Percentiles rank a stretch among this genome's conserved stretches.
These are phyloP conservation scores for Papilio elwesi DNA, from an alignment of 2,888 invertebrate species.

Conservation along the genomic window DNA sequence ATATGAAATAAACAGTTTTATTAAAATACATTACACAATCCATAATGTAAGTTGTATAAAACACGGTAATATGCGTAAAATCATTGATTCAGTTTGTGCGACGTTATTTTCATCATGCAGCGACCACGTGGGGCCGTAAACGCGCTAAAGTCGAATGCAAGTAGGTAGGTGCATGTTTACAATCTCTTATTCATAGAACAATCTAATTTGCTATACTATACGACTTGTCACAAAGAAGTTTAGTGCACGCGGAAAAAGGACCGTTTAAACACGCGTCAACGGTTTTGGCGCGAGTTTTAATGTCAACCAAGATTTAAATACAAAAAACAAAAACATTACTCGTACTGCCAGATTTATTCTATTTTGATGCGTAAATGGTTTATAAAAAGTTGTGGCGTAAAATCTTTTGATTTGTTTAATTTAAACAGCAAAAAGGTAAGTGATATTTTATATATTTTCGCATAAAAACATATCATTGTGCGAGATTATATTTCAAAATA, in stretches of 20 bases:
- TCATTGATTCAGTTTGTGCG: not conserved
- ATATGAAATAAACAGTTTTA: too few species aligned
- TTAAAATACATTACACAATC: not conserved
- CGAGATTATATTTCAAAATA: too few species aligned
- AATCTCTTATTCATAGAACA: slow-evolving; percentile 35
- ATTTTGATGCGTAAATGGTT: not conserved
- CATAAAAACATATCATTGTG: too few species aligned
- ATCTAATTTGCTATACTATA: slow-evolving; percentile 33
- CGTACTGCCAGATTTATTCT: slow-evolving; percentile 3
- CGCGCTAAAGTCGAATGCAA: slow-evolving; percentile 32
- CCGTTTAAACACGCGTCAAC: slow-evolving; percentile 9
- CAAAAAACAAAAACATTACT: not conserved
- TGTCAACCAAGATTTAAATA: not conserved
- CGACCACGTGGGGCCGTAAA: slow-evolving; percentile 25
- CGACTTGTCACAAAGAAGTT: slow-evolving; percentile 24
- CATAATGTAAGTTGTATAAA: not conserved
- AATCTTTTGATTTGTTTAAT: not conserved
- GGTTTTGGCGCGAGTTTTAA: slow-evolving; percentile 29
- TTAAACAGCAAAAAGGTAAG: not conserved
- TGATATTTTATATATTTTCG: not conserved
- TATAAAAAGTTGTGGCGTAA: too few species aligned
- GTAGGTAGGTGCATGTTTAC: slow-evolving; percentile 25
- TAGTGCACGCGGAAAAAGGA: slow-evolving; percentile 24
- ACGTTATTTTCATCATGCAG: slow-evolving; percentile 29
- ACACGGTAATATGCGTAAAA: not conserved